A percentile compares a stretch with the other conserved stretches of the same genome.
These are phyloP conservation scores for Menidia menidia DNA, from an alignment of 2,797 vertebrate genomes.

Conservation along the genomic window DNA sequence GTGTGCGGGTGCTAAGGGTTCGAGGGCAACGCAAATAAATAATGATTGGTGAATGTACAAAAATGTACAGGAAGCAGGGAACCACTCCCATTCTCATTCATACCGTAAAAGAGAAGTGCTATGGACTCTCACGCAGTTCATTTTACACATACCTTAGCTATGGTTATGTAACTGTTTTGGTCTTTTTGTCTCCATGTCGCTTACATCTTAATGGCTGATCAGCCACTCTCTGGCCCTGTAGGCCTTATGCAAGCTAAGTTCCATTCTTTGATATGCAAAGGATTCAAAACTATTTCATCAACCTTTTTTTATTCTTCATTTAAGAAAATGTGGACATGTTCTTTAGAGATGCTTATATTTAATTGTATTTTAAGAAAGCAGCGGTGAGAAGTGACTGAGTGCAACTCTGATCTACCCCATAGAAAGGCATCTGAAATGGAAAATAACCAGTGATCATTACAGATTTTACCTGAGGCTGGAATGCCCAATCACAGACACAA, in stretches of 20 bases:
- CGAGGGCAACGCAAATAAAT: conserved; percentile 61
- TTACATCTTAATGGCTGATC: conserved; percentile 51
- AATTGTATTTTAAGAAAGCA: conserved; percentile 12
- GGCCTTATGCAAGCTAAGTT: conserved; percentile 33
- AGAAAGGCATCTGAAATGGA: conserved; percentile 40
- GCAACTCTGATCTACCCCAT: conserved; percentile 6
- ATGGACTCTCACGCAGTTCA: conserved; percentile 72
- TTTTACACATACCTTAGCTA: conserved; percentile 68
- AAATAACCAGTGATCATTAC: conserved; percentile 46
- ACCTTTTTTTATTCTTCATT: conserved; percentile 8
- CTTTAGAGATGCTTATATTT: conserved; percentile 21
- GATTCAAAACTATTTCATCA: conserved; percentile 24
- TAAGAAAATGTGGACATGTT: conserved; percentile 33
- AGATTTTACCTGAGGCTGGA: conserved; percentile 14
- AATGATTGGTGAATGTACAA: conserved; percentile 40
- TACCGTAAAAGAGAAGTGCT: conserved; percentile 37
- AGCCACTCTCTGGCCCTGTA: conserved; percentile 21
- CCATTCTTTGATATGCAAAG: conserved; percentile 22
- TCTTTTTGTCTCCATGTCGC: conserved; percentile 46
- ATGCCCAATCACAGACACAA: conserved; percentile 32
- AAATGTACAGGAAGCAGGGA: conserved; percentile 43
- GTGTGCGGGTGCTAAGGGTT: conserved; percentile 46
- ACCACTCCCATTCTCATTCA: conserved; percentile 65
- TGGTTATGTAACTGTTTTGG: conserved; percentile 65
- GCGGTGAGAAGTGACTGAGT: neutral